These are phyloP conservation scores for Tyrophagus putrescentiae DNA, from an alignment of 1,140 invertebrate genomes.

Conservation along the genomic window DNA sequence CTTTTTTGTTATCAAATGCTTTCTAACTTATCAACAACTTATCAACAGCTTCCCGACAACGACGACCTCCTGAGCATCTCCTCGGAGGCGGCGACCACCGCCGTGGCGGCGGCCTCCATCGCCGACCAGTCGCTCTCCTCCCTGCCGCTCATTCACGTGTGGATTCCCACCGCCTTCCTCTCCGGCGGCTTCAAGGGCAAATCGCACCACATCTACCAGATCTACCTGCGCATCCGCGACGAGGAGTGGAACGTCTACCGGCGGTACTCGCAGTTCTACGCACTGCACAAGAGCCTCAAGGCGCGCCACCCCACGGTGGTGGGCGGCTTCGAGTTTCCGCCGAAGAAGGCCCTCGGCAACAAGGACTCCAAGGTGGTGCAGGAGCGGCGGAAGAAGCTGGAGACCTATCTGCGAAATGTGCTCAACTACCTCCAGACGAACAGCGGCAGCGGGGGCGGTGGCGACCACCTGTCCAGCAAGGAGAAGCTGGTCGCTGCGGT, in stretches of 20 bases:
- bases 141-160: constrained; percentile 58
- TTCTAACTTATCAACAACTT: no score
- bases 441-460: no score
- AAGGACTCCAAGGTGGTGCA: constrained; percentile 70
- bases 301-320: constrained; percentile 56
- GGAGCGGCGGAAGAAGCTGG: constrained; percentile 52
- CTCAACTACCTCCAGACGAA: constrained; percentile 51
- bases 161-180: constrained; percentile 77
- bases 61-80: constrained; percentile 30
- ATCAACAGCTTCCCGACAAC: constrained; percentile 28
- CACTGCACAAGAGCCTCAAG: constrained; percentile 60
- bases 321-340: constrained; percentile 72
- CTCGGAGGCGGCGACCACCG: constrained; percentile 29
- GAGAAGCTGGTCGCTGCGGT: constrained; percentile 11
- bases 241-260: constrained; percentile 88
- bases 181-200: constrained; percentile 43
- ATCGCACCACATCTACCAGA: constrained; percentile 71
- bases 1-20: constrained; percentile 1
- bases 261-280: constrained; percentile 74
- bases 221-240: constrained; percentile 63
- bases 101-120: no score
- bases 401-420: constrained; percentile 60
- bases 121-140: no score
- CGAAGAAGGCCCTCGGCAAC: constrained; percentile 76
- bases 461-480: constrained; percentile 17